Base-by-base conservation (phyloP, 2,113 vertebrate species). In the Pseudorectes ferrugineus region DNA sequence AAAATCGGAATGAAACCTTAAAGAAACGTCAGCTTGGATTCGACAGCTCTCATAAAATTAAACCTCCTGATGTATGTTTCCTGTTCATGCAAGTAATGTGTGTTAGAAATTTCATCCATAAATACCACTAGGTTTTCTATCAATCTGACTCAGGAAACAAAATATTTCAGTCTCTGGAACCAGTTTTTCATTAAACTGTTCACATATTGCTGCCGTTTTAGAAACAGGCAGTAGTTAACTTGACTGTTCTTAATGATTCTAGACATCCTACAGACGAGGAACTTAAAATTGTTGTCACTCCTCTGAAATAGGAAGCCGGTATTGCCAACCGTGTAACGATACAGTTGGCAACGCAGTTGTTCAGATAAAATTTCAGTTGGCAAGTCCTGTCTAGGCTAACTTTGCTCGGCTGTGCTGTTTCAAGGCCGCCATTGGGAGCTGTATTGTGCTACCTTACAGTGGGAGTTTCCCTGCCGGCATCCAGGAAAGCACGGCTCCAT, bases 191-290 rank as follows among this genome's bases (percentile, higher is more conserved):
- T 80, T 85, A 93, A 93, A 87, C 33, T 51, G 19, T 90, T 96
- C 78, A 35, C 89, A 93, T 48, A 14, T 54, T 83, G 75, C 63
- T 46, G 77, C 89, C 15, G 11, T 82, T 95, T 90, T 84, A 90
- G 89, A 85, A 96, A 83, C 51, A 80, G 14, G 35, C 63, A 55
- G 67, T 58, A 88, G 78, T 83, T 85, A 95, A 68, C 89, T 58
- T 48, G 67, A 55, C 88, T 92, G 82, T 80, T 92, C 92, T 70
- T 94, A 90, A 95, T 93, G 89, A 83, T 75, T 93, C 81, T 45
- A 89, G 92, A 82, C 93, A 95, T 73, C 78, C 67, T 52, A 81
- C 86, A 93, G 89, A 85, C 42, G 0, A 76, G 46, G 36, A 86
- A 88, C 79, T 93, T 58, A 51, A 96, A 96, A 95, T 36, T 81